Evolutionary conservation across 2,113 vertebrate genomes (phyloP).

Genomic region (Alaudala cheleensis): DNA sequence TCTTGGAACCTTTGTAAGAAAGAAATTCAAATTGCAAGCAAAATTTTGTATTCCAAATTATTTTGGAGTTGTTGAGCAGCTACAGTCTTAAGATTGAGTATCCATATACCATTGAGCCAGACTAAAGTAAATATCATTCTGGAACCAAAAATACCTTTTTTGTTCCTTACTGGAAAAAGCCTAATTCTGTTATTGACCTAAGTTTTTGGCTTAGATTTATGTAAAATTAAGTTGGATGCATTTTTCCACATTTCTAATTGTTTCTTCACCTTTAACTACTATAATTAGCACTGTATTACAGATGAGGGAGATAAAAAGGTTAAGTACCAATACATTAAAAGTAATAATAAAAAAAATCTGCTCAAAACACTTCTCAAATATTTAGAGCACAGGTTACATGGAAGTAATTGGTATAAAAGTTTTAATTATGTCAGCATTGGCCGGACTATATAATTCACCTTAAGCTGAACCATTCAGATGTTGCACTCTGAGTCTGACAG

Average conservation of each 20-base stretch:
- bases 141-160: not conserved
- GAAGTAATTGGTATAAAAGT: not conserved
- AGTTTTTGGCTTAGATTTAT: not conserved
- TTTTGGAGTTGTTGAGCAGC: constrained; percentile 3
- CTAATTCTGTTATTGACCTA: not conserved
- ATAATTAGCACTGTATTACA: not conserved
- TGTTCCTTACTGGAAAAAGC: not conserved
- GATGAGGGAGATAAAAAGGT: not conserved
- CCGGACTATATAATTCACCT: not conserved
- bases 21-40: constrained; percentile 21
- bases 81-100: not conserved
- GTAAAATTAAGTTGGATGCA: not conserved
- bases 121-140: not conserved
- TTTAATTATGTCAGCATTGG: not conserved
- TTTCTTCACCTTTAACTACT: constrained; percentile 5
- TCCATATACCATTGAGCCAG: not conserved
- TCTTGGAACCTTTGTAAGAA: not conserved
- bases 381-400: not conserved
- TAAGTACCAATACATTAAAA: constrained; percentile 2
- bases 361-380: not conserved
- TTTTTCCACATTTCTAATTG: not conserved
- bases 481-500: not conserved
- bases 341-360: not conserved
- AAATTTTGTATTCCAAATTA: not conserved
- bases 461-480: not conserved